These are phyloP conservation scores for Oceanites oceanicus DNA, from an alignment of 2,113 vertebrate species.

Conservation along the genomic window DNA sequence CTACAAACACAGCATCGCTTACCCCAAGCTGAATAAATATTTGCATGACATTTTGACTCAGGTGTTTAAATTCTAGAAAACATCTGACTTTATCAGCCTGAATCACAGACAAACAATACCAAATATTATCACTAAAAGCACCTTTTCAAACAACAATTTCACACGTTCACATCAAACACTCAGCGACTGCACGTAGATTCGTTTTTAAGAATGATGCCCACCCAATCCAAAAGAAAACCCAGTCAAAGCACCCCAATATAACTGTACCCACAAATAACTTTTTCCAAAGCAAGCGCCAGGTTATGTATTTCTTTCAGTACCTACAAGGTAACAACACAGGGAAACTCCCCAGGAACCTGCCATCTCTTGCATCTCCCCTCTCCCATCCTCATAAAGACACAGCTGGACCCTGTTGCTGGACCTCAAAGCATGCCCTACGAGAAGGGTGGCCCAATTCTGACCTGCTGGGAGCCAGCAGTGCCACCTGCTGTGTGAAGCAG, in stretches of 20 bases:
- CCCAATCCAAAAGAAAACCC: not conserved
- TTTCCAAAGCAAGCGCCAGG: not conserved
- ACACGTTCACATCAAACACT: not conserved
- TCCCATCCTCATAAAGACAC: not conserved
- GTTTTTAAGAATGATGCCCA: not conserved
- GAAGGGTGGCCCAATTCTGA: not conserved
- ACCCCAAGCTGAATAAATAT: constrained; percentile 15
- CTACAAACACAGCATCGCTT: not conserved
- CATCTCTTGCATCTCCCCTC: not conserved
- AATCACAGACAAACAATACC: constrained; percentile 1
- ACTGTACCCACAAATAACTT: not conserved
- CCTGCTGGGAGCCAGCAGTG: not conserved
- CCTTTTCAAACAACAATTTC: not conserved
- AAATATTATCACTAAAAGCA: not conserved
- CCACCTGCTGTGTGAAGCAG: not conserved
- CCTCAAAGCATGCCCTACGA: not conserved
- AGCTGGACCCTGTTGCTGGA: not conserved
- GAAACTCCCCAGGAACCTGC: not conserved
- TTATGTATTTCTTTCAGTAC: not conserved
- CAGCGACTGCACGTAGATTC: accelerated
- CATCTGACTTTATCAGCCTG: not conserved
- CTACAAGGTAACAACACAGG: not conserved
- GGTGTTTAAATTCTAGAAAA: constrained; percentile 39
- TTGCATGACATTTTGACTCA: constrained; percentile 23
- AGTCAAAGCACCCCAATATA: not conserved